A percentile compares a stretch with the other conserved stretches of the same genome.
Conservation (phyloP, 2,113 vertebrate species). For the Diglossa brunneiventris region DNA sequence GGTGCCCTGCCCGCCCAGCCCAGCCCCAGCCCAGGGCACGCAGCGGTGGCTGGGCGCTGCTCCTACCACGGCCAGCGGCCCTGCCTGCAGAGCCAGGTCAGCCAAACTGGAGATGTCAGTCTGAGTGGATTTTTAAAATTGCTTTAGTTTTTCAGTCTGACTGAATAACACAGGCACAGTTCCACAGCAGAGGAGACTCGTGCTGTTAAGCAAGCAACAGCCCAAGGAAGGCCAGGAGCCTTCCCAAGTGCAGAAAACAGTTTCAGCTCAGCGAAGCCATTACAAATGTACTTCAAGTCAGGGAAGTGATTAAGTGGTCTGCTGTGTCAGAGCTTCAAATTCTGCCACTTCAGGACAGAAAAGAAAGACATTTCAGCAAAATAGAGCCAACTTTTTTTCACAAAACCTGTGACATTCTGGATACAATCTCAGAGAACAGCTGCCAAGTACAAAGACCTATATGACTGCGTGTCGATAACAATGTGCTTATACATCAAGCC, state of each 20-base stretch:
- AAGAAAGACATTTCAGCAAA: background rate
- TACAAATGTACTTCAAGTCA: background rate
- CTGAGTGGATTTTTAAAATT: background rate
- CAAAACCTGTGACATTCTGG: background rate
- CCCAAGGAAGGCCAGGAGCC: background rate
- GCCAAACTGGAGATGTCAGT: background rate
- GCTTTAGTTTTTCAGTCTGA: background rate
- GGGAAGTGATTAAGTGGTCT: background rate
- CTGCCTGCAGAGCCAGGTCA: background rate
- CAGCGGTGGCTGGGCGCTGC: accelerated
- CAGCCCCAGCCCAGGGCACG: background rate
- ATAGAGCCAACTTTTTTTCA: background rate
- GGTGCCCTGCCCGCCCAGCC: background rate
- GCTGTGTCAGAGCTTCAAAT: background rate
- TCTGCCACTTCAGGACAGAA: background rate
- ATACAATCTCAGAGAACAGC: background rate
- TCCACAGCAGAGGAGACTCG: background rate
- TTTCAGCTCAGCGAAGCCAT: background rate
- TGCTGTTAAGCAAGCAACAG: background rate
- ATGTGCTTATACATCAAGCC: background rate
- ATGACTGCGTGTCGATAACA: background rate
- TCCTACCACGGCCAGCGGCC: accelerated
- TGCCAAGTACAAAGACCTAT: background rate
- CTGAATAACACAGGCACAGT: background rate
- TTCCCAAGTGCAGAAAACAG: background rate